These are phyloP conservation scores for Tribolium castaneum DNA, from an alignment of 1,140 invertebrate species.

Conservation along the genomic window DNA sequence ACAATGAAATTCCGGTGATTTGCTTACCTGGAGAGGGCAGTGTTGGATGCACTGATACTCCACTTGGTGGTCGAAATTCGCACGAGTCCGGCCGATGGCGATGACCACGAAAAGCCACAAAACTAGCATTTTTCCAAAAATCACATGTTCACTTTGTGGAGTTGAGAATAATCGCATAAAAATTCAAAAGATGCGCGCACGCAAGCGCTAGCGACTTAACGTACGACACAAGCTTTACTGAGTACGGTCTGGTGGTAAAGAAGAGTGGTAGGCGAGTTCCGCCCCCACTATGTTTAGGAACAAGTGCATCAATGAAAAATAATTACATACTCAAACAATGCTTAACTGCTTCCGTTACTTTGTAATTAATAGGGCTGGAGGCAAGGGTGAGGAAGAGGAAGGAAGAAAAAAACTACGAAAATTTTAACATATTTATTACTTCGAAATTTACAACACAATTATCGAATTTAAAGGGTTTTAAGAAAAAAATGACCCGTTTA, in stretches of 20 bases:
- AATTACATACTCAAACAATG: constrained; percentile 49
- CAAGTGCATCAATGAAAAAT: constrained; percentile 52
- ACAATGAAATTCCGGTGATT: not conserved
- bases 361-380: constrained; percentile 35
- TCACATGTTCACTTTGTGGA: constrained; percentile 29
- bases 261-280: constrained; percentile 34
- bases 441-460: too few species aligned
- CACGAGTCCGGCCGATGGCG: not conserved
- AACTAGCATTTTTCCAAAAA: constrained; percentile 26
- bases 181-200: constrained; percentile 37
- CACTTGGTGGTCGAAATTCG: constrained; percentile 38
- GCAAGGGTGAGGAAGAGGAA: not conserved
- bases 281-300: constrained; percentile 44
- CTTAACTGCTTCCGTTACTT: constrained; percentile 47
- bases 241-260: not conserved
- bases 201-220: not conserved
- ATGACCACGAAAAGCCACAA: constrained; percentile 19
- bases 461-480: too few species aligned
- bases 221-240: not conserved
- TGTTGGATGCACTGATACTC: constrained; percentile 42
- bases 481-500: too few species aligned
- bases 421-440: too few species aligned
- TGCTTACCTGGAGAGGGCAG: constrained; percentile 41
- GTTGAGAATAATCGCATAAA: constrained; percentile 7
- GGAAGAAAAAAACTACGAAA: too few species aligned